Evolutionary conservation across 2,888 invertebrate genomes (phyloP), one percentile per base, ranked within the genome.

Genomic region (Synanthedon andrenaeformis): DNA sequence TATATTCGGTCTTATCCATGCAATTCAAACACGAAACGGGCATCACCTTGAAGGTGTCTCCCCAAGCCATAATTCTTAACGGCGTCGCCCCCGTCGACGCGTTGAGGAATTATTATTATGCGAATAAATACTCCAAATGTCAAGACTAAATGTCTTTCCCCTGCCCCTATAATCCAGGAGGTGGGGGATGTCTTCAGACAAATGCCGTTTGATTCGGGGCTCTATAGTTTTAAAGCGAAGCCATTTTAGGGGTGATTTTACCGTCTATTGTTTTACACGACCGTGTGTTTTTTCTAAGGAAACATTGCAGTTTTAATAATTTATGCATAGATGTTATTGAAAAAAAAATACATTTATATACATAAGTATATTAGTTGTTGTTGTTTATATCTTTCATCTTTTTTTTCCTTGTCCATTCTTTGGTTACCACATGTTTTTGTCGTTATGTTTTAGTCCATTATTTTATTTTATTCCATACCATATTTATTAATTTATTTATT

Each of bases 81-180:
- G 77, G 74, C 73, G 70, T 74, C 76, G 78, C 79, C 81, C 76
- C 80, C 86, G 81, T 77, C 82, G 79, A 72, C 80, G 79, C 79
- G 76, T 76, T 84, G 82, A 86, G 85, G 87, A 83, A 86, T 87
- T 89, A 89, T 90, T 90, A 90, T 90, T 90, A 90, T 90, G 89
- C 89, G 89, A 89, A 90, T 90, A 90, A 90, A 90, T 90, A 89
- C 89, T 89, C 87, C 76, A 80, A 89, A 89, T 89, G 89, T 89
- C 89, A 89, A 79, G 88, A 89, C 86, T 89, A 89, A 90, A 89
- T 88, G 89, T 86, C 88, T 78, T 82, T 75, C 72, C 72, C 69
- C 72, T 35, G 56, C 64, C 63, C 63, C 69, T 61, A 62, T 79
- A 79, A 78, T 75, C 79, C 79, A 59, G 61, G 71, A 69, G 65